Evolutionary conservation across 2,888 invertebrate species (phyloP).

Genomic region (Crossocerus cetratus): DNA sequence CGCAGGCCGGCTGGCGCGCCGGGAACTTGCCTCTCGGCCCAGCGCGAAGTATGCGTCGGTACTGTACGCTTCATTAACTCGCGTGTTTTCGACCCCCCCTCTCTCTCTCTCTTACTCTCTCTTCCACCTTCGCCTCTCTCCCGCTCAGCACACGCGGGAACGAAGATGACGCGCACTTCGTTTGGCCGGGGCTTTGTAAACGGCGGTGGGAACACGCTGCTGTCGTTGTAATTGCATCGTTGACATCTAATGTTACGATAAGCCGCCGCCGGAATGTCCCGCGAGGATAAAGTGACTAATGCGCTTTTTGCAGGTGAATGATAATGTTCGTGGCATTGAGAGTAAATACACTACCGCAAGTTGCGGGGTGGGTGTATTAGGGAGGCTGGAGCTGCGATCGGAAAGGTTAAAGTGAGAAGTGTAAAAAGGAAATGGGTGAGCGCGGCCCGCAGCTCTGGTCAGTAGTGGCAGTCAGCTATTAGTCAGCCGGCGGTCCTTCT

Average conservation of each 20-base stretch:
- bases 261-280: not conserved
- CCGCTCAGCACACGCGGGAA: slow-evolving; percentile 21
- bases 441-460: slow-evolving; percentile 55
- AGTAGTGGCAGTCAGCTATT: slow-evolving; percentile 62
- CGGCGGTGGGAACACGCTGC: slow-evolving; percentile 7
- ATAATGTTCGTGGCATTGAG: not conserved
- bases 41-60: slow-evolving; percentile 29
- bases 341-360: not conserved
- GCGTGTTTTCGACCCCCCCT: slow-evolving; percentile 43
- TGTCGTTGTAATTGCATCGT: slow-evolving; percentile 28
- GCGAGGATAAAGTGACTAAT: slow-evolving; percentile 8
- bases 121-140: no score
- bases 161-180: slow-evolving; percentile 25
- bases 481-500: slow-evolving; percentile 58
- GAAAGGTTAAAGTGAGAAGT: slow-evolving; percentile 41
- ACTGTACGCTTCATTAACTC: slow-evolving; percentile 60
- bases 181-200: slow-evolving; percentile 17
- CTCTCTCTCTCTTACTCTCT: not conserved
- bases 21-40: slow-evolving; percentile 29
- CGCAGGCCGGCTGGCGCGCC: not conserved
- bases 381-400: not conserved
- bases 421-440: slow-evolving; percentile 54
- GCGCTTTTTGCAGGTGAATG: slow-evolving; percentile 3
- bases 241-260: slow-evolving; percentile 21
- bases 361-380: not conserved